Percentiles rank a stretch among this genome's conserved stretches.
phyloP scores from a whole-genome alignment of 2,797 vertebrate species.

The Hydrocynus forskahlii region DNA sequence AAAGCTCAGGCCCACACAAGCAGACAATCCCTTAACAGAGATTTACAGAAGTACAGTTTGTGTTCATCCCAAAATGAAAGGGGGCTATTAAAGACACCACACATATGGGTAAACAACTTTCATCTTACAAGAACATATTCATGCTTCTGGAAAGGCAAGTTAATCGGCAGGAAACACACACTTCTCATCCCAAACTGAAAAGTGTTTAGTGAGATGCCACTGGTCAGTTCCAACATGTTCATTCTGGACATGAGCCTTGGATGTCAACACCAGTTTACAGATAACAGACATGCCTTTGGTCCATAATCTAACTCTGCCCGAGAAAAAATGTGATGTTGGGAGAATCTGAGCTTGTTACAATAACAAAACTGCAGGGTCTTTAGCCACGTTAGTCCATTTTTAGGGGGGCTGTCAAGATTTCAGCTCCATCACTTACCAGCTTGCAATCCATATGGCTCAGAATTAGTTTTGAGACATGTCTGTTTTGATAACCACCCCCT shows the following conservation, averaged over 20 bases:
- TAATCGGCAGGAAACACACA: conserved; percentile 2
- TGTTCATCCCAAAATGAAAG: too few species aligned
- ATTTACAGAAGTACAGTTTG: too few species aligned
- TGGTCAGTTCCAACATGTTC: background rate
- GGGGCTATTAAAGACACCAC: too few species aligned
- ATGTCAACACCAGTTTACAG: background rate
- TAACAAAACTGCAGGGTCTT: background rate
- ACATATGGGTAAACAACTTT: background rate
- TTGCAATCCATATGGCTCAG: background rate
- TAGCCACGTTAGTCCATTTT: background rate
- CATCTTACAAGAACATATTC: background rate
- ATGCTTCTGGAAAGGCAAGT: background rate
- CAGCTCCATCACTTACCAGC: background rate
- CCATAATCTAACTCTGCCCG: too few species aligned
- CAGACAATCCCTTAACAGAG: background rate
- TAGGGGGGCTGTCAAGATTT: background rate
- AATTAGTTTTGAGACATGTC: background rate
- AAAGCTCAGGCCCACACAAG: background rate
- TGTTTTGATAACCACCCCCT: background rate
- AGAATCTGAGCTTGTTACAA: background rate
- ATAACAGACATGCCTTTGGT: background rate
- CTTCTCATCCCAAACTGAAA: background rate
- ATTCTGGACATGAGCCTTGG: background rate
- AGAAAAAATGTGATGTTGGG: background rate
- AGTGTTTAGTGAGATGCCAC: background rate